Base-by-base conservation (phyloP, 2,888 invertebrate genomes). In the Hydropsyche betteni region DNA sequence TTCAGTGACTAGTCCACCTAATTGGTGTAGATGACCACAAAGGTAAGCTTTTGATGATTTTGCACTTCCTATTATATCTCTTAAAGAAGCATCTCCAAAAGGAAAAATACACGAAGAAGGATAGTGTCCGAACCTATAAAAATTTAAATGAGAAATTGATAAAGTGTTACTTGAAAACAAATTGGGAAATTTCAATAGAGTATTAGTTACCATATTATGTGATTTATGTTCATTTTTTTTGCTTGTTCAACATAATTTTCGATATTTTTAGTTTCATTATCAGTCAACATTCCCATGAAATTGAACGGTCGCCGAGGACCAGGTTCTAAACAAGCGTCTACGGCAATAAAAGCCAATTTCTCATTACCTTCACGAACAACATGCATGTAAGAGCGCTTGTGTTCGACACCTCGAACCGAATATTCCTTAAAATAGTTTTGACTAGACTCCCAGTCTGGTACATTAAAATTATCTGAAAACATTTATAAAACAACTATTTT, bases 251-350 rank as follows among this genome's bases (percentile, higher is more conserved):
- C 88, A 68, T 93, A 86, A 77, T 86, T 85, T 76, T 88, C 83
- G 71, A 95, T 84, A 80, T 85, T 84, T 50, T 86, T 83, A 77
- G 76, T 70, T 83, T 92, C 92, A 34, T 86, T 82, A 6, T 84
- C 80, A 78, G 90, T 89, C 36, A 93, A 83, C 69, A 91, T 87
- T 16, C 97, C 97, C 81, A 97, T 92, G 83, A 97, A 97, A 87
- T 97, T 97, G 82, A 96, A 96, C 1, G 96, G 96, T 80, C 96
- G 86, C 80, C 92, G 90, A 8, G 95, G 91, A 0, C 97, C 97
- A 8, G 96, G 96, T 79, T 94, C 92, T 55, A 95, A 89, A 81
- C 94, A 94, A 1, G 96, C 95, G 84, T 97, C 97, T 44, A 97
- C 86, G 0, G 91, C 96, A 80, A 97, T 88, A 84, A 97, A 96